phyloP scores from a whole-genome alignment of 2,113 vertebrate species.

The Thalassoma bifasciatum region DNA sequence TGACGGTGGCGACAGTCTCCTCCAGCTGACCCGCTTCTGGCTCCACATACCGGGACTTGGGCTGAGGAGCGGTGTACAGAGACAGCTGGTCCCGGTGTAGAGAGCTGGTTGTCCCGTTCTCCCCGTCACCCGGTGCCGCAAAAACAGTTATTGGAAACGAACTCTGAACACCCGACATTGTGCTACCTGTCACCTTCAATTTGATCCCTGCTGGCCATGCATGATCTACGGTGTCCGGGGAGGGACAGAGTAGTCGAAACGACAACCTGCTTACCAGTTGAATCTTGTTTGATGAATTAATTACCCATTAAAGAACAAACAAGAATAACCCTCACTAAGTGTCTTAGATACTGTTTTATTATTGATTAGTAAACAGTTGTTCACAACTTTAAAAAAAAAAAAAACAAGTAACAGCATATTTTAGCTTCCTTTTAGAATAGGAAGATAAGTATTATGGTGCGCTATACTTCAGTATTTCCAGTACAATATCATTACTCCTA shows the following conservation, averaged over 20 bases:
- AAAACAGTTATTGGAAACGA: slow-evolving; percentile 39
- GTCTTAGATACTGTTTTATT: too few species aligned
- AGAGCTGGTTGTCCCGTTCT: neutral
- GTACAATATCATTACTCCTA: too few species aligned
- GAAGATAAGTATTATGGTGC: too few species aligned
- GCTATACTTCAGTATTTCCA: too few species aligned
- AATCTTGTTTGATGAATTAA: too few species aligned
- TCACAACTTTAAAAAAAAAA: too few species aligned
- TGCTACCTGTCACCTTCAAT: slow-evolving; percentile 74
- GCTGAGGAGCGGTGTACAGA: slow-evolving; percentile 52
- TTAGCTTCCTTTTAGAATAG: too few species aligned
- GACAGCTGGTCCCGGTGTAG: slow-evolving; percentile 61
- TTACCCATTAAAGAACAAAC: too few species aligned
- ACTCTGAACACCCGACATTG: slow-evolving; percentile 43
- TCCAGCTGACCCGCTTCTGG: slow-evolving; percentile 65
- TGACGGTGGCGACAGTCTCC: slow-evolving; percentile 60
- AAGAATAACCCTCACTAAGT: too few species aligned
- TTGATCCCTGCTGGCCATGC: slow-evolving; percentile 44
- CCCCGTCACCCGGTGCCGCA: slow-evolving; percentile 32
- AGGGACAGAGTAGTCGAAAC: slow-evolving; percentile 40
- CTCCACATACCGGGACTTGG: slow-evolving; percentile 6
- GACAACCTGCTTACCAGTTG: too few species aligned
- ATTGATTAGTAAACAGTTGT: too few species aligned
- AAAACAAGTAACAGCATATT: too few species aligned
- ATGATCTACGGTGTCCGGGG: slow-evolving; percentile 54